These are phyloP conservation scores for Tamandua tetradactyla DNA, from an alignment of 2,797 vertebrate species.

Conservation along the genomic window DNA sequence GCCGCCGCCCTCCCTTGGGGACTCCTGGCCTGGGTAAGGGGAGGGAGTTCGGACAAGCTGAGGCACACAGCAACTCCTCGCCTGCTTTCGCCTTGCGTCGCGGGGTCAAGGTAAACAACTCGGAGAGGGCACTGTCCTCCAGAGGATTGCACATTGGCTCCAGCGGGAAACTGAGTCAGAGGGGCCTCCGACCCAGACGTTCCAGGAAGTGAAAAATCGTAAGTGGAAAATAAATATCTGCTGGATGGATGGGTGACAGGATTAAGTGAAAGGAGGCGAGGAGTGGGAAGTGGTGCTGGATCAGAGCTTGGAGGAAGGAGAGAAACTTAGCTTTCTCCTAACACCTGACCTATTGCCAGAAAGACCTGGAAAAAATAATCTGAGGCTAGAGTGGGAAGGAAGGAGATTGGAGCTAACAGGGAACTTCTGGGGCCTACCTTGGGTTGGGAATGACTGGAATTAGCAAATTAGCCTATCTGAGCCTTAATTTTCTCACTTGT, in stretches of 20 bases:
- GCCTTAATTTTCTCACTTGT: conserved; percentile 28
- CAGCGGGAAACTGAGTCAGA: conserved; percentile 33
- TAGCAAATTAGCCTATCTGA: neutral
- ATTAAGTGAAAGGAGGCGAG: neutral
- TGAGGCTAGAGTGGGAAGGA: neutral
- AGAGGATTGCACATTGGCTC: neutral
- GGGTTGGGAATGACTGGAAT: neutral
- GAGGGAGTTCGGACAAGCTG: conserved; percentile 52
- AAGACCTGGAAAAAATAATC: neutral
- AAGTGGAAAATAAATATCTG: neutral
- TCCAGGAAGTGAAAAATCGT: neutral
- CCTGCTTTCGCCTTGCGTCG: neutral
- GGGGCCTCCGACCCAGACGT: neutral
- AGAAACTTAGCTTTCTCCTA: neutral
- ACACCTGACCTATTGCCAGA: neutral
- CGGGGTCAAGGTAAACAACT: neutral
- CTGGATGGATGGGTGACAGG: neutral
- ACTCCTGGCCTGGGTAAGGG: conserved; percentile 47
- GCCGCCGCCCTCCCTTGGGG: conserved; percentile 70
- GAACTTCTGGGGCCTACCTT: neutral
- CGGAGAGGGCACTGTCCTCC: neutral
- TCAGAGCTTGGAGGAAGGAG: neutral
- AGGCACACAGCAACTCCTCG: conserved; percentile 22
- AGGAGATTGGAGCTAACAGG: neutral
- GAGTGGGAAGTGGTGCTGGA: neutral